These are phyloP conservation scores for Carassius carassius DNA, from an alignment of 2,113 vertebrate genomes.

Conservation along the genomic window DNA sequence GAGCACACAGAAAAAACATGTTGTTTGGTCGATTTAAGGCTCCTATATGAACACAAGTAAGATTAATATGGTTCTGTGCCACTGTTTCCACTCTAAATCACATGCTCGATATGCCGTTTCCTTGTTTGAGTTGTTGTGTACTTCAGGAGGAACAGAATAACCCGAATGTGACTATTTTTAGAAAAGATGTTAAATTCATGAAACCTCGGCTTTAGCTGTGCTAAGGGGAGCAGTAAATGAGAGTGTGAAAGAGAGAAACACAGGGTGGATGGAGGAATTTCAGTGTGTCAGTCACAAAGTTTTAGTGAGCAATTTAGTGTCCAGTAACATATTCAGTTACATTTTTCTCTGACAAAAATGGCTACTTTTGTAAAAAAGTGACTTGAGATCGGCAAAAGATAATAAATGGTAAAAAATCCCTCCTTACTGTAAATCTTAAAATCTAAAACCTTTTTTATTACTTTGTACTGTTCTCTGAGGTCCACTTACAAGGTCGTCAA, in stretches of 20 bases:
- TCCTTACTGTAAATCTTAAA: not conserved
- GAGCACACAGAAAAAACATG: not conserved
- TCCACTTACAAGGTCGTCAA: no score
- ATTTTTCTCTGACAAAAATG: not conserved
- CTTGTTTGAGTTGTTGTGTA: constrained; percentile 30
- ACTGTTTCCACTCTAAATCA: constrained; percentile 3
- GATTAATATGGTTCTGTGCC: constrained; percentile 5
- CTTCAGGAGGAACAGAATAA: constrained; percentile 41
- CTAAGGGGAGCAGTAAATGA: constrained; percentile 33
- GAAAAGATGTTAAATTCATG: constrained; percentile 34
- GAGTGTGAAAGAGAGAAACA: constrained; percentile 11
- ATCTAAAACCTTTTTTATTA: no score
- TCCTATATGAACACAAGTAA: not conserved
- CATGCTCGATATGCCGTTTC: not conserved
- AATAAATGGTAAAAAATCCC: not conserved
- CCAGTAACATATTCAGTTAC: not conserved
- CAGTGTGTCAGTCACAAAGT: not conserved
- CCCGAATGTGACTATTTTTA: constrained; percentile 40
- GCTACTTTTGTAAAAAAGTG: not conserved
- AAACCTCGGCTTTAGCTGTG: constrained; percentile 36
- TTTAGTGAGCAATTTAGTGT: not conserved
- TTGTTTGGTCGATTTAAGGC: not conserved
- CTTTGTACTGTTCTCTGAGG: no score
- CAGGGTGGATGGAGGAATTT: constrained; percentile 7
- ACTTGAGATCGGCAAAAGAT: not conserved